These are phyloP conservation scores for Oikopleura dioica DNA, from an alignment of 23 tunicate genomes.

Conservation along the genomic window DNA sequence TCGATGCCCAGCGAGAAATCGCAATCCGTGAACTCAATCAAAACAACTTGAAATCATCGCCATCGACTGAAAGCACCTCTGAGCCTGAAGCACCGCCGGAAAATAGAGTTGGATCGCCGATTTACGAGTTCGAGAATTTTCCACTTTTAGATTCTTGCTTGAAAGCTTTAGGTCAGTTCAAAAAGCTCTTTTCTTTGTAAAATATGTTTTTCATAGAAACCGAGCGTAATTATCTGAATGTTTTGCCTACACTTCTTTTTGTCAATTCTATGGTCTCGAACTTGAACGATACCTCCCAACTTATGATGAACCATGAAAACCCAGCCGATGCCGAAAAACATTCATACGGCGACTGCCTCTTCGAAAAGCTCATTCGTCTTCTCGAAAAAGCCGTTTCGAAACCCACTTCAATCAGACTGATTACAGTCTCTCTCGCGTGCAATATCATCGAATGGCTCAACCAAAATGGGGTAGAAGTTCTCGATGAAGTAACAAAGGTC, in stretches of 20 bases:
- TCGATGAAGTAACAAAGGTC: background rate
- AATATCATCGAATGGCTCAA: background rate
- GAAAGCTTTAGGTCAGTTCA: background rate
- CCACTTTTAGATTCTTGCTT: background rate
- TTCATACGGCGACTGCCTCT: background rate
- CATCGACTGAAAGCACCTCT: background rate
- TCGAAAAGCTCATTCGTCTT: background rate
- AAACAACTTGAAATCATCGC: background rate
- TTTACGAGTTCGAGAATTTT: background rate
- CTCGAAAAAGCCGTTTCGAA: background rate
- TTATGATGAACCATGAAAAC: background rate
- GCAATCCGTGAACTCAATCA: background rate
- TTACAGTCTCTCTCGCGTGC: background rate
- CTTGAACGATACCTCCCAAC: background rate
- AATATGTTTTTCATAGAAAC: no score
- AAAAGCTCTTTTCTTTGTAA: no score
- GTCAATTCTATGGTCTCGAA: background rate
- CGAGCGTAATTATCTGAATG: background rate
- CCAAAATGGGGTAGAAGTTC: background rate
- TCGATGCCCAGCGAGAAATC: slow-evolving; percentile 7
- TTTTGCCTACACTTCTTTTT: background rate
- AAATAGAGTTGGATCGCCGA: background rate
- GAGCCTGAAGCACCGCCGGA: background rate
- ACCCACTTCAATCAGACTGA: background rate
- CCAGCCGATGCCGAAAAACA: background rate